Conservation (phyloP, 2,113 vertebrate genomes). For the Ophiodon elongatus region DNA sequence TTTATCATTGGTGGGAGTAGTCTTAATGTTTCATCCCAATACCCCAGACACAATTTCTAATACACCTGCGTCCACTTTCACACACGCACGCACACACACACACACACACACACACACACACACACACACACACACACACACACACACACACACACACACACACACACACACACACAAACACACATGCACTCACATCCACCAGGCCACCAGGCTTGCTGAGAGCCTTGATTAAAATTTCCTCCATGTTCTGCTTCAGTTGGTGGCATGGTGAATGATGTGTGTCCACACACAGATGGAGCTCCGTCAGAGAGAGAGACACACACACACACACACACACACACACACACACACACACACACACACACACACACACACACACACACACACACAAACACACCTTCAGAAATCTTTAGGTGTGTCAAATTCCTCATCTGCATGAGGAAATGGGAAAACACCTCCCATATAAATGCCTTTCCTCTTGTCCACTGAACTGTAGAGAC, state of each 20-base stretch:
- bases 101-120: slow-evolving; percentile 31
- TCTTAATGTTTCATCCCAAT: slow-evolving; percentile 66
- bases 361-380: slow-evolving; percentile 4
- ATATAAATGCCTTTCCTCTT: slow-evolving; percentile 41
- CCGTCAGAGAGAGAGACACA: background rate
- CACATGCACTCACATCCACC: slow-evolving; percentile 29
- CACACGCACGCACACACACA: slow-evolving; percentile 34
- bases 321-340: no score
- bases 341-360: slow-evolving; percentile 22
- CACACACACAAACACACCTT: slow-evolving; percentile 10
- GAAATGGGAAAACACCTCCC: slow-evolving; percentile 69
- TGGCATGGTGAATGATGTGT: slow-evolving; percentile 71
- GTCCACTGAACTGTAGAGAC: slow-evolving; percentile 55
- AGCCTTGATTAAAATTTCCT: slow-evolving; percentile 79
- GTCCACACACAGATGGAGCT: slow-evolving; percentile 69
- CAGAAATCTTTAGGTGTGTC: slow-evolving; percentile 60
- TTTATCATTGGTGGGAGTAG: slow-evolving; percentile 65
- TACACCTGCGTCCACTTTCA: slow-evolving; percentile 46
- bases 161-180: slow-evolving; percentile 25
- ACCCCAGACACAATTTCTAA: slow-evolving; percentile 62
- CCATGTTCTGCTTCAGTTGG: slow-evolving; percentile 71
- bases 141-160: slow-evolving; percentile 33
- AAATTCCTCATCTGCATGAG: slow-evolving; percentile 72
- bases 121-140: slow-evolving; percentile 19
- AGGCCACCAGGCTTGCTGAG: slow-evolving; percentile 64